These are phyloP conservation scores for Tetramorium bicarinatum DNA, from an alignment of 2,888 invertebrate species.

Conservation along the genomic window DNA sequence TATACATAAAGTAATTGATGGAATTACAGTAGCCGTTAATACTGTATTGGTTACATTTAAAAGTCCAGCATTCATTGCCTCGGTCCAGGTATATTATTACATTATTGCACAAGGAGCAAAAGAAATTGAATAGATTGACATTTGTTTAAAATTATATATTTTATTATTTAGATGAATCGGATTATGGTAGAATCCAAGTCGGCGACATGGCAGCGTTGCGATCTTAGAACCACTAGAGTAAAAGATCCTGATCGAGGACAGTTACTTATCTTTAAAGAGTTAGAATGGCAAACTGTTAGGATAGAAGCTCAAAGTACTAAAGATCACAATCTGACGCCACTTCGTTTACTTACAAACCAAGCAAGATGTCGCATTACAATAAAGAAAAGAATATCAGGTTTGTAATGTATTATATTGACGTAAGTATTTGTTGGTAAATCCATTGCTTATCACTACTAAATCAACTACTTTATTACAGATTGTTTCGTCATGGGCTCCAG, in stretches of 20 bases:
- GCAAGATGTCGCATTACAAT: conserved; percentile 98
- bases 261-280: conserved; percentile 97
- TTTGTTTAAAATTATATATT: conserved; percentile 26
- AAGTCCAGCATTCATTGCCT: conserved; percentile 97
- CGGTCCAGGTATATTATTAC: conserved; percentile 92
- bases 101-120: neutral
- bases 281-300: conserved; percentile 98
- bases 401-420: conserved; percentile 26
- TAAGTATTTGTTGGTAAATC: conserved; percentile 19
- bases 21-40: conserved; percentile 98
- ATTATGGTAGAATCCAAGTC: conserved; percentile 97
- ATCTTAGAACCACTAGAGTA: conserved; percentile 96
- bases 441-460: conserved; percentile 21
- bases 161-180: conserved; percentile 89
- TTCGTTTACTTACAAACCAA: conserved; percentile 96
- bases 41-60: conserved; percentile 97
- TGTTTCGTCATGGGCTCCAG: conserved; percentile 97
- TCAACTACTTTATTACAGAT: conserved; percentile 88
- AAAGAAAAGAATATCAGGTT: conserved; percentile 96
- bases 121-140: conserved; percentile 69
- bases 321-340: conserved; percentile 93
- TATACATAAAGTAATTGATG: conserved; percentile 98
- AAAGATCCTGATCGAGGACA: conserved; percentile 96
- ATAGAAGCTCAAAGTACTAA: conserved; percentile 96
- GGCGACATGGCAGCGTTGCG: conserved; percentile 95